A percentile compares a stretch with the other conserved stretches of the same genome.
Evolutionary conservation across 2,113 vertebrate genomes (phyloP).

Genomic region (Triplophysa rosa): DNA sequence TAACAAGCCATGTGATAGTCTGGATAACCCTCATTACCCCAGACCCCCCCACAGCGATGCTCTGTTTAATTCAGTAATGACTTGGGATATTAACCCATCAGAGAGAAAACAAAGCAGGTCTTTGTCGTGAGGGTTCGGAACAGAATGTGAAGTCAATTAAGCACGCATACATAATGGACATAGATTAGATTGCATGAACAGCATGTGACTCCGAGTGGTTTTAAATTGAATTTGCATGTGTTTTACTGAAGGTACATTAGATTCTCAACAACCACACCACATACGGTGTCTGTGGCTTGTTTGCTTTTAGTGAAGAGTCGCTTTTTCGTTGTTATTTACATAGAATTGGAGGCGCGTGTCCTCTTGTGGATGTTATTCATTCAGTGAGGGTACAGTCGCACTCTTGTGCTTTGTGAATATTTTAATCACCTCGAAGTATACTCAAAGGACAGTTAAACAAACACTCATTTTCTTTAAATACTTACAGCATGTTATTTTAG

Average conservation of each 20-base stretch:
- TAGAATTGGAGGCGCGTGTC: background rate
- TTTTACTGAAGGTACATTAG: background rate
- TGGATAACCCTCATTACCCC: conserved; percentile 12
- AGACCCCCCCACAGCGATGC: background rate
- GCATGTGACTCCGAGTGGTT: conserved; percentile 1
- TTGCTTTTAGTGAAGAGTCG: background rate
- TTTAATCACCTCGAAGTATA: background rate
- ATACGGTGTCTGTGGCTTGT: background rate
- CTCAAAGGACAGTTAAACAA: background rate
- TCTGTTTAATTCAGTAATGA: conserved; percentile 40
- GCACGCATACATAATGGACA: conserved; percentile 32
- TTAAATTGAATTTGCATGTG: conserved; percentile 27
- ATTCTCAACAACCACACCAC: background rate
- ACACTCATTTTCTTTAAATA: background rate
- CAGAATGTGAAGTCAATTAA: conserved; percentile 27
- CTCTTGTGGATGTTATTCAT: background rate
- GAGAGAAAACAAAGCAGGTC: conserved; percentile 19
- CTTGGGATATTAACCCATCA: conserved; percentile 17
- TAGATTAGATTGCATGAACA: conserved; percentile 34
- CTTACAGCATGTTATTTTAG: no score
- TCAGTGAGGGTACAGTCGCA: background rate
- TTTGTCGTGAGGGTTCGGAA: conserved; percentile 9
- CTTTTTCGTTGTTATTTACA: background rate
- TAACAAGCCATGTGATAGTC: conserved; percentile 29
- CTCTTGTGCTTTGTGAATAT: background rate